Conservation (phyloP, 2,888 invertebrate genomes). For the Drosophila basisetae region DNA sequence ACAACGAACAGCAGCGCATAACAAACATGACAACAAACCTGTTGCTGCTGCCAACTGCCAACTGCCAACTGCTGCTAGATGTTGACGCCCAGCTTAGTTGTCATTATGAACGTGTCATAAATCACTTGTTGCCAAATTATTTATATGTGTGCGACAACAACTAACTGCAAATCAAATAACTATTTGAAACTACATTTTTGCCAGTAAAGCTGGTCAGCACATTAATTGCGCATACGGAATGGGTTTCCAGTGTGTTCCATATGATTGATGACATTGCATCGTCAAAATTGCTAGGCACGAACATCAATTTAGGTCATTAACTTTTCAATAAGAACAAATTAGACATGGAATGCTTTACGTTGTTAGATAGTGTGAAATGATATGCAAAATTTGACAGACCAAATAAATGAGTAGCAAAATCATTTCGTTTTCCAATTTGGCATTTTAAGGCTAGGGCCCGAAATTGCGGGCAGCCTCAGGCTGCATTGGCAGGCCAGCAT, state of each 20-base stretch:
- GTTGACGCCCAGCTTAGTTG: conserved; percentile 51
- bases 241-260: conserved; percentile 27
- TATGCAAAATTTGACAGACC: conserved; percentile 60
- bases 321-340: background rate
- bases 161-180: conserved; percentile 25
- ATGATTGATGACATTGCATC: conserved; percentile 56
- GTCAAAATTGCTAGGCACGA: background rate
- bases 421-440: conserved; percentile 52
- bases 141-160: conserved; percentile 54
- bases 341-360: conserved; percentile 14
- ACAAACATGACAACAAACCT: conserved; percentile 64
- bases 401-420: conserved; percentile 59
- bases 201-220: conserved; percentile 33
- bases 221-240: conserved; percentile 42
- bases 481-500: conserved; percentile 41
- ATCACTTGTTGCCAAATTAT: conserved; percentile 66
- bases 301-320: background rate
- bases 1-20: conserved; percentile 49
- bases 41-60: conserved; percentile 47
- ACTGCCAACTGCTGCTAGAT: conserved; percentile 19
- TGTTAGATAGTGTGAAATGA: conserved; percentile 44
- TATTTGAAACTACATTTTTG: conserved; percentile 24
- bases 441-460: conserved; percentile 39
- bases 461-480: conserved; percentile 50
- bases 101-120: conserved; percentile 75